Conservation (phyloP, 64 coral and sea anemone genomes). For the Stichodactyla helianthus region DNA sequence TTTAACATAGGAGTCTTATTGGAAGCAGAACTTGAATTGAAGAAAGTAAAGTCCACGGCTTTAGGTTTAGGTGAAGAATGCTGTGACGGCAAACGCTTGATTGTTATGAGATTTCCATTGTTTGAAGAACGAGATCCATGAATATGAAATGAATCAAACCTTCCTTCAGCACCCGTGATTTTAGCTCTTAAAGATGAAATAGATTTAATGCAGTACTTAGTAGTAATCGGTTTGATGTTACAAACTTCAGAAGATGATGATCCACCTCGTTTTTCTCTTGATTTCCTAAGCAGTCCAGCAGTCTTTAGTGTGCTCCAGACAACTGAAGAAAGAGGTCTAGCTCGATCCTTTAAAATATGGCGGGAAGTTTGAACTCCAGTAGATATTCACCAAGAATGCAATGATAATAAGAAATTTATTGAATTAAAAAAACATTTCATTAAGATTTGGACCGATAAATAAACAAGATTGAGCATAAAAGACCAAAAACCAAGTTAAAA, state of each 20-base stretch:
- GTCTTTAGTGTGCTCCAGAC: not conserved
- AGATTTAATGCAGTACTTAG: not conserved
- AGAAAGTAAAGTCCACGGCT: not conserved
- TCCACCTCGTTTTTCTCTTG: no score
- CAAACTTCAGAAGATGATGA: not conserved
- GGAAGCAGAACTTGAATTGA: not conserved
- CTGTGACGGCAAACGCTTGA: not conserved
- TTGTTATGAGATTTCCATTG: not conserved
- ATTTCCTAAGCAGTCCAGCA: no score
- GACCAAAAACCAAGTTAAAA: no score
- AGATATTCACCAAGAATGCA: not conserved
- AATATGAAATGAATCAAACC: not conserved
- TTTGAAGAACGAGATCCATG: not conserved
- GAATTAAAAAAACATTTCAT: not conserved
- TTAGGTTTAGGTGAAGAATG: not conserved
- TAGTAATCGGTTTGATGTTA: not conserved
- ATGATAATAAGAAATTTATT: not conserved
- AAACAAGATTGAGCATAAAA: no score
- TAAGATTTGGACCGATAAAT: no score
- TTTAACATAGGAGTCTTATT: constrained; percentile 13
- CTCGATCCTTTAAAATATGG: not conserved
- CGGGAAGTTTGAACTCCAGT: not conserved
- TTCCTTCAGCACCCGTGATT: no score
- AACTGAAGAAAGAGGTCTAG: not conserved
- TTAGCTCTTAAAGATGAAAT: no score